Percentiles rank a stretch among this genome's conserved stretches.
phyloP scores from a whole-genome alignment of 2,888 invertebrate genomes.

The Parascotia fuliginaria region DNA sequence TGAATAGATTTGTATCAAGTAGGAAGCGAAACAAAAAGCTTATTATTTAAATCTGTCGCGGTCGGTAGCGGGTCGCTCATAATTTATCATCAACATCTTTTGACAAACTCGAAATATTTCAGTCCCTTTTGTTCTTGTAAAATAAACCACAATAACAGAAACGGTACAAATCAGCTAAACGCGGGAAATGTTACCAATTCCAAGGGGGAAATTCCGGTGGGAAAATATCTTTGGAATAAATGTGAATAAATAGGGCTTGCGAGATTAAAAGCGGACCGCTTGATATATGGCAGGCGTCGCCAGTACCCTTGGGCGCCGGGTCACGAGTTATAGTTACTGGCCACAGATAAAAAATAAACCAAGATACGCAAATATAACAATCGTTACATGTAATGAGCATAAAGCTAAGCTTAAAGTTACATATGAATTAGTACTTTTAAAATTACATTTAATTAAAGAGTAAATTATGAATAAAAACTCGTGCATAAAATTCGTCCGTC shows the following conservation, averaged over 20 bases:
- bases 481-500: no score
- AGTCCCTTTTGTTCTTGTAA: constrained; percentile 64
- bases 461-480: no score
- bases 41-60: constrained; percentile 42
- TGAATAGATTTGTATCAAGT: constrained; percentile 9
- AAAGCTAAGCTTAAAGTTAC: no score
- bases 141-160: constrained; percentile 71
- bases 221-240: constrained; percentile 81
- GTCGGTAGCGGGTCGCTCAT: constrained; percentile 47
- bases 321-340: constrained; percentile 52
- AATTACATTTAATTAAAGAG: no score
- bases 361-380: constrained; percentile 53
- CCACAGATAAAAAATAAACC: constrained; percentile 56
- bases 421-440: no score
- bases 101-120: constrained; percentile 67
- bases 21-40: constrained; percentile 38
- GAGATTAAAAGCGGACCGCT: constrained; percentile 77
- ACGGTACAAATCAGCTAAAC: constrained; percentile 77
- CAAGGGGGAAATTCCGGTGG: constrained; percentile 78
- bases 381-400: no score
- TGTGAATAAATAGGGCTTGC: constrained; percentile 80
- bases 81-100: constrained; percentile 62
- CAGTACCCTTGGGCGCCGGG: constrained; percentile 54
- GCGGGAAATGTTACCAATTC: constrained; percentile 76
- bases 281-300: constrained; percentile 71